Conservation (phyloP, 2,797 vertebrate species). For the Xenentodon cancila region DNA sequence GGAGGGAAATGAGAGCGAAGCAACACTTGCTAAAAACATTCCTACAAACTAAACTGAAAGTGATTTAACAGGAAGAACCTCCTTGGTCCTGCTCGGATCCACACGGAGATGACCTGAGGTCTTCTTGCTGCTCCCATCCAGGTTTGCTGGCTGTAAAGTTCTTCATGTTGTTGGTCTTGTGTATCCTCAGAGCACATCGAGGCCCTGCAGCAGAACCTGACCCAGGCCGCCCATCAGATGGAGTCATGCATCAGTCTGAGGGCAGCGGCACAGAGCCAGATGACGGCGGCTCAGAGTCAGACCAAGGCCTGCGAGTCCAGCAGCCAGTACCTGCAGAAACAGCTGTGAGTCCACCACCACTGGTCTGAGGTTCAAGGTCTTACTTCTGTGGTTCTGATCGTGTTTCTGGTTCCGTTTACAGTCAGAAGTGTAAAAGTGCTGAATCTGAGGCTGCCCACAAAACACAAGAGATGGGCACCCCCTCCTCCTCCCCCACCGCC, state of each 20-base stretch:
- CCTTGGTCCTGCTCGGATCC: too few relatives aligned
- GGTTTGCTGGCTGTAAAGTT: too few relatives aligned
- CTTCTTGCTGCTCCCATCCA: too few relatives aligned
- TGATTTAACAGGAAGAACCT: too few relatives aligned
- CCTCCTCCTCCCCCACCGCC: fast-evolving
- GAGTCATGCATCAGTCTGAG: constrained; percentile 51
- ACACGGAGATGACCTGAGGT: too few relatives aligned
- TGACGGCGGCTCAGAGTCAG: constrained; percentile 65
- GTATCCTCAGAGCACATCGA: constrained; percentile 65
- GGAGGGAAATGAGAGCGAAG: too few relatives aligned
- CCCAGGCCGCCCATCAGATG: constrained; percentile 47
- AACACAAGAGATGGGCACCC: neutral
- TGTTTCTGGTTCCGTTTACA: constrained; percentile 38
- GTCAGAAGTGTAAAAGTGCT: constrained; percentile 48
- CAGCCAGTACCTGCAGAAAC: constrained; percentile 63
- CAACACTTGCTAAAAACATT: too few relatives aligned
- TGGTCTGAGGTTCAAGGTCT: neutral
- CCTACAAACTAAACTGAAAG: too few relatives aligned
- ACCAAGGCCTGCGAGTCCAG: constrained; percentile 60
- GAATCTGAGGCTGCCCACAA: neutral
- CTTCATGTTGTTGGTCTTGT: neutral
- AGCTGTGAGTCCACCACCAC: constrained; percentile 73
- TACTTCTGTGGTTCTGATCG: neutral
- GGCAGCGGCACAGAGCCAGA: constrained; percentile 58
- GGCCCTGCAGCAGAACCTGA: constrained; percentile 72